Conservation (phyloP, 2,797 vertebrate genomes). For the Limosa lapponica region DNA sequence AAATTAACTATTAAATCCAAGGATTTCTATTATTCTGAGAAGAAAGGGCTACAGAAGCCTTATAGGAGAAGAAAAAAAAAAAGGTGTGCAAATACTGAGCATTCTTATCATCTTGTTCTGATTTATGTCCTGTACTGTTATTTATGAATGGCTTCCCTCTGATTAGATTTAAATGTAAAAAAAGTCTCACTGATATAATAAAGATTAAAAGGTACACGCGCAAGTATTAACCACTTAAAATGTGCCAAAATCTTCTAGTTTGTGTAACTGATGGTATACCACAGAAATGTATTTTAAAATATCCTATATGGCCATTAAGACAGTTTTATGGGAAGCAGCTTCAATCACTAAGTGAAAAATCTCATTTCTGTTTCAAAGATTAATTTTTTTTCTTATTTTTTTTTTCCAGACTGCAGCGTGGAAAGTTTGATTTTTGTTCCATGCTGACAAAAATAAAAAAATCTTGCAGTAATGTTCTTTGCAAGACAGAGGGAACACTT, state of each 20-base stretch:
- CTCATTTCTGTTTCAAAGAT: not conserved
- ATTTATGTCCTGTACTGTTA: not conserved
- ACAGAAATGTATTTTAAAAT: conserved; percentile 11
- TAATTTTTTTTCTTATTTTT: not conserved
- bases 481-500: not conserved
- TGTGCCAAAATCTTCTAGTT: not conserved
- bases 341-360: conserved; percentile 8
- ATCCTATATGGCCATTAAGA: conserved; percentile 12
- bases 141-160: conserved; percentile 18
- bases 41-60: not conserved
- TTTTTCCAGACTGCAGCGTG: not conserved
- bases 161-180: conserved; percentile 40
- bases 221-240: not conserved
- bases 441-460: not conserved
- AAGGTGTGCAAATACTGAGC: not conserved
- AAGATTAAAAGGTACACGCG: not conserved
- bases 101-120: not conserved
- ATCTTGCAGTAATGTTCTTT: not conserved
- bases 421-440: not conserved
- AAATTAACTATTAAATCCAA: not conserved
- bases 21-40: not conserved
- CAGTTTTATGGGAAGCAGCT: not conserved
- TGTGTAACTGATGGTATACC: not conserved
- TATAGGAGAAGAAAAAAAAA: not conserved
- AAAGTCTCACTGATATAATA: not conserved